Percentiles rank a stretch among this genome's conserved stretches.
These are phyloP conservation scores for Brachionus rotundiformis DNA, from an alignment of 1,140 invertebrate species.

Conservation along the genomic window DNA sequence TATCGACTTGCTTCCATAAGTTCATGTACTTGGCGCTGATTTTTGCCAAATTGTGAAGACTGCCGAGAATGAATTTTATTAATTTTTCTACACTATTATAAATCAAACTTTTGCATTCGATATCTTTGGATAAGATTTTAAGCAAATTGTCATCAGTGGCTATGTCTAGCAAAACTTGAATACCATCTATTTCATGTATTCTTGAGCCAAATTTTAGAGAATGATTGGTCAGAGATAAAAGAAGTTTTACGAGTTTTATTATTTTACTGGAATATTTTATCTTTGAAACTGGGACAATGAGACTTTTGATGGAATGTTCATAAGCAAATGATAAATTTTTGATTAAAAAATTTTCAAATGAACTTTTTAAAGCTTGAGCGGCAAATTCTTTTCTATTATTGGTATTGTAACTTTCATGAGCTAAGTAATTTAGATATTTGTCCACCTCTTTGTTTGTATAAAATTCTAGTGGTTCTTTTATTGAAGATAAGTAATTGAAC, in stretches of 20 bases:
- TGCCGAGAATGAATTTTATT: not conserved
- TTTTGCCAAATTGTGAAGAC: slow-evolving; percentile 6
- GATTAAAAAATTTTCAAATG: not conserved
- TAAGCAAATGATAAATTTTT: not conserved
- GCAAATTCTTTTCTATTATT: not conserved
- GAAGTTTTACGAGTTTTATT: not conserved
- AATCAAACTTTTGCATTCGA: not conserved
- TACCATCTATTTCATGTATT: not conserved
- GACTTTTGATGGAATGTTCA: not conserved
- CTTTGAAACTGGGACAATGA: not conserved
- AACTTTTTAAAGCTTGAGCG: not conserved
- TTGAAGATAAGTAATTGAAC: not conserved
- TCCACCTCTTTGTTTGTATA: not conserved
- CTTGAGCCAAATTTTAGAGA: not conserved
- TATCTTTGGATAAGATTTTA: not conserved
- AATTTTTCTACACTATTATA: not conserved
- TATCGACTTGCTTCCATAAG: not conserved
- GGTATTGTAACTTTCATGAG: not conserved
- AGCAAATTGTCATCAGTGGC: not conserved
- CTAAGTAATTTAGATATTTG: not conserved
- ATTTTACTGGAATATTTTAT: not conserved
- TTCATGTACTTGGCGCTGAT: not conserved
- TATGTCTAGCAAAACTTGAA: not conserved
- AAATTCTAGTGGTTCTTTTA: not conserved
- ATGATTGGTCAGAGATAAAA: not conserved